Evolutionary conservation across 2,113 vertebrate genomes (phyloP).

Genomic region (Isichthys henryi): DNA sequence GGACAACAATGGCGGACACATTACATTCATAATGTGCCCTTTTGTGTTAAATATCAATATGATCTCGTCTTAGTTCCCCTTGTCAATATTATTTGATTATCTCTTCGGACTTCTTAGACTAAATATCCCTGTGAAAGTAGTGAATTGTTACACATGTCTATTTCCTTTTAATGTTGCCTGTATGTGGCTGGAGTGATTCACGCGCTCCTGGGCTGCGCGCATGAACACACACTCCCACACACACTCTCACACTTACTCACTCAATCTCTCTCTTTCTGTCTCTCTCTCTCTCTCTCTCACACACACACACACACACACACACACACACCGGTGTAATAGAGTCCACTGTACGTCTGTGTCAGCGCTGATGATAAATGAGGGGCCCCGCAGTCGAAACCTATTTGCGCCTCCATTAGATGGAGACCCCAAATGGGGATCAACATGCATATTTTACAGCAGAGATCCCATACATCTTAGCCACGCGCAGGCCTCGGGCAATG

Average conservation of each 20-base stretch:
- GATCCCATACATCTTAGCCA: constrained; percentile 70
- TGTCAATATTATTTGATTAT: neutral
- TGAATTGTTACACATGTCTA: neutral
- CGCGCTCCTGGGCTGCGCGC: constrained; percentile 4
- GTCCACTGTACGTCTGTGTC: constrained; percentile 42
- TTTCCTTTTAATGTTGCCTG: neutral
- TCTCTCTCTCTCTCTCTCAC: constrained; percentile 17
- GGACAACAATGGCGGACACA: constrained; percentile 8
- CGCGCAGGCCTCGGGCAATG: constrained; percentile 59
- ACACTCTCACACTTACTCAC: constrained; percentile 19
- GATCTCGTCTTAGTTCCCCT: constrained; percentile 6
- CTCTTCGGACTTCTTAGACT: neutral
- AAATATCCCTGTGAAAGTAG: neutral
- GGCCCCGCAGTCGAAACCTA: constrained; percentile 66
- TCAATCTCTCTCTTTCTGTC: neutral
- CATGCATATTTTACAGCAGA: constrained; percentile 68
- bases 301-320: constrained; percentile 18
- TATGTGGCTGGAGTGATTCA: neutral
- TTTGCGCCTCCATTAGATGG: constrained; percentile 70
- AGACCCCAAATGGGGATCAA: constrained; percentile 65
- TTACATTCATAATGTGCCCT: constrained; percentile 2
- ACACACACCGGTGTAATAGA: constrained; percentile 19
- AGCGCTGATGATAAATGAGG: constrained; percentile 67
- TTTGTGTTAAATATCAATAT: constrained; percentile 12
- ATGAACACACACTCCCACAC: constrained; percentile 16